Conservation (phyloP, 2,113 vertebrate species). For the Onychorhynchus coronatus region DNA sequence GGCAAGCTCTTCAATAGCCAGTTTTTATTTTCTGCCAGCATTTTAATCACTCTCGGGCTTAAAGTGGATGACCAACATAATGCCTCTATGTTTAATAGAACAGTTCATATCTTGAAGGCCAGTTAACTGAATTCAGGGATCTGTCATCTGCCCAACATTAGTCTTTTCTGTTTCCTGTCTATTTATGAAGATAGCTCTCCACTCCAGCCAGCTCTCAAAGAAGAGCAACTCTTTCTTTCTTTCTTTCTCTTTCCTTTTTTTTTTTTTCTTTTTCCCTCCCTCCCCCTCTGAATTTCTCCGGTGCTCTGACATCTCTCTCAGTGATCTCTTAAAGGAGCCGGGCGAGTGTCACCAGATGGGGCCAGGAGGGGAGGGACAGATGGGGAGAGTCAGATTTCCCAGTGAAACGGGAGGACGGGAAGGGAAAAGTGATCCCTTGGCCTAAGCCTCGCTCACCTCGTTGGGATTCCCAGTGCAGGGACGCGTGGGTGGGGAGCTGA, state of each 20-base stretch:
- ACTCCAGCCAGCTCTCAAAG: slow-evolving; percentile 68
- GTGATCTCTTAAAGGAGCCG: not conserved
- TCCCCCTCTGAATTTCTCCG: not conserved
- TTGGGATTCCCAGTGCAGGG: not conserved
- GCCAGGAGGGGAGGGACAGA: not conserved
- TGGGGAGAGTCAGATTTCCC: not conserved
- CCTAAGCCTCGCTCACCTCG: not conserved
- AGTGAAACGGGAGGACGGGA: not conserved
- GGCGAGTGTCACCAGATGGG: not conserved
- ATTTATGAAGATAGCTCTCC: slow-evolving; percentile 75
- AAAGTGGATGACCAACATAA: slow-evolving; percentile 83
- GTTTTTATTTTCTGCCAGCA: slow-evolving; percentile 92
- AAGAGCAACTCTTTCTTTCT: slow-evolving; percentile 34
- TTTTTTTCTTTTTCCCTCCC: rapidly evolving
- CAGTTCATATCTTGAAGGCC: slow-evolving; percentile 87
- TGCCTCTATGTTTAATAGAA: slow-evolving; percentile 88
- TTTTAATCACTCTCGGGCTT: slow-evolving; percentile 89
- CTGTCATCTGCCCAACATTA: slow-evolving; percentile 93
- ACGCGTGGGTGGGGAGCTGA: not conserved
- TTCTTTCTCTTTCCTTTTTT: not conserved
- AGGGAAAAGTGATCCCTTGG: not conserved
- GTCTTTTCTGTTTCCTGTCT: slow-evolving; percentile 82
- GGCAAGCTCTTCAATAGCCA: slow-evolving; percentile 84
- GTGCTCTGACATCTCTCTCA: not conserved
- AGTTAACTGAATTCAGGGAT: slow-evolving; percentile 85